A percentile compares a stretch with the other conserved stretches of the same genome.
Conservation (phyloP, 2,797 vertebrate genomes). For the Xiphophorus birchmanni region DNA sequence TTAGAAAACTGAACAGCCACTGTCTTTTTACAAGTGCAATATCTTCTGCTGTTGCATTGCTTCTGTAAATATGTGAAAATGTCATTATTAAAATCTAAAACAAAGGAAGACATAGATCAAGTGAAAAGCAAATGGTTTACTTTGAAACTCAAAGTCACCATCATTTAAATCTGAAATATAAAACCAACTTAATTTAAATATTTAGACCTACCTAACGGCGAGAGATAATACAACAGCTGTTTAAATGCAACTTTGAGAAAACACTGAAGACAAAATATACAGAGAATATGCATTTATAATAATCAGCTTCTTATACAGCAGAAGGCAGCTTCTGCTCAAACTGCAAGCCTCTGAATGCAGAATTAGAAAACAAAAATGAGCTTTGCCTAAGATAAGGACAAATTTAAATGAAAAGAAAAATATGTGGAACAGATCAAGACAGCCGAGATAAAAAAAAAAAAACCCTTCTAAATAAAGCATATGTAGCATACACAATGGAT, state of each 20-base stretch:
- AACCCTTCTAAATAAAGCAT: background rate
- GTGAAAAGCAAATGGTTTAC: background rate
- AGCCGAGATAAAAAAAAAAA: background rate
- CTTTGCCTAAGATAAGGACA: background rate
- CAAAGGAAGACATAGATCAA: background rate
- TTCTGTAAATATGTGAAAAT: background rate
- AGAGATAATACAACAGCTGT: background rate
- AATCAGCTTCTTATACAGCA: background rate
- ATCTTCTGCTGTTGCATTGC: background rate
- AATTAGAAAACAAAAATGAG: background rate
- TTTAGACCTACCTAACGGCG: background rate
- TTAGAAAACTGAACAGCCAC: background rate
- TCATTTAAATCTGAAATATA: background rate
- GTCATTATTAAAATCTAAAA: background rate
- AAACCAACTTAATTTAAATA: background rate
- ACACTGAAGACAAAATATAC: background rate
- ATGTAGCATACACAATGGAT: slow-evolving; percentile 3
- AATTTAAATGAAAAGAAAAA: background rate
- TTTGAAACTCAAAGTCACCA: background rate
- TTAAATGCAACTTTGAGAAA: background rate
- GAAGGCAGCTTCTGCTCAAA: background rate
- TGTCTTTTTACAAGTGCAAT: background rate
- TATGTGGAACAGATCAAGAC: background rate
- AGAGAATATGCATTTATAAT: background rate
- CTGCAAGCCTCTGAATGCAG: background rate